Evolutionary conservation across 1,140 invertebrate species (phyloP), one percentile per base, ranked within the genome.

Genomic region (Orchesella cincta): DNA sequence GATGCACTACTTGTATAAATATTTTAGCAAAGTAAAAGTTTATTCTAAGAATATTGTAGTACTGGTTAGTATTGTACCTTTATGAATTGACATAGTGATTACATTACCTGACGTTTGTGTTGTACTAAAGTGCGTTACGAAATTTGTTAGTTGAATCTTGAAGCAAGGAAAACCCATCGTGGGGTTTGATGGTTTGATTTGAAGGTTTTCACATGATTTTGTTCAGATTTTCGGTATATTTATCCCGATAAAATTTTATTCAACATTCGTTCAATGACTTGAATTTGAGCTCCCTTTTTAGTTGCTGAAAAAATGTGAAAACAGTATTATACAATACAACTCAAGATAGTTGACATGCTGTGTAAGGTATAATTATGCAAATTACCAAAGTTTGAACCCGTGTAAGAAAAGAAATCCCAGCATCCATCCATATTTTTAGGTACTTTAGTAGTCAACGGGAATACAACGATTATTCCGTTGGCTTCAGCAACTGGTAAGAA

Each of bases 321-420:
- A n/a, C n/a, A n/a, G n/a, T 57, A 23, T 18, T n/a, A 57, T 23
- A 57, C 14, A 57, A 57, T 57, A 46, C 39, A 46, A n/a, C n/a
- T n/a, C n/a, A n/a, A n/a, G n/a, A n/a, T 33, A 57, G 46, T 70
- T 16, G 8, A 28, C 26, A 0, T 34, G 34, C 71, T 76, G 71
- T 33, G 16, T 16, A 72, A 33, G 18, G 12, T 35, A 33, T 16
- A 72, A n/a, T 72, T 33, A 72, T 46, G 39, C 39, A 46, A 46
- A 46, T 77, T 67, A 80, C 79, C 79, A 51, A 80, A 80, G 1
- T 75, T 1, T 0, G 31, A 16, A 1, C 79, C 76, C 14, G 76
- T 80, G 71, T 80, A 78, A 12, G 79, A 80, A 62, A 62, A 80
- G 34, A 80, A 80, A 31, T 80, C 79, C 79, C 79, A 80, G 46